Percentiles rank a stretch among this genome's conserved stretches.
Evolutionary conservation across 2,113 vertebrate genomes (phyloP).

Genomic region (Arenaria interpres): DNA sequence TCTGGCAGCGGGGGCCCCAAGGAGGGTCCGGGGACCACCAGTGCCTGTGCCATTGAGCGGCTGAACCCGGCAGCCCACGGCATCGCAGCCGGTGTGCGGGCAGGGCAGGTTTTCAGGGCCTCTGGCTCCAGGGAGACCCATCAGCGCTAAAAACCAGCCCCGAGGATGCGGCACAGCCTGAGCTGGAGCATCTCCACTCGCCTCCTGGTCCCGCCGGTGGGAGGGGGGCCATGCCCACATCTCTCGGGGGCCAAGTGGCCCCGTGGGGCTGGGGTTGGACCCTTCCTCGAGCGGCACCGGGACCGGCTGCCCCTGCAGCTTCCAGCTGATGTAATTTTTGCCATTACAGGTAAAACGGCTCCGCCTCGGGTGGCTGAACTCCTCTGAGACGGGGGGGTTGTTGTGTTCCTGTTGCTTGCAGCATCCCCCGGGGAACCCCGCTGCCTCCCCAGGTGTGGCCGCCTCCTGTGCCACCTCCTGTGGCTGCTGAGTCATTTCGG

Average conservation of each 20-base stretch:
- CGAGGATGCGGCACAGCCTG: background rate
- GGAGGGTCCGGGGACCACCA: accelerated
- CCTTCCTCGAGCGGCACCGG: accelerated
- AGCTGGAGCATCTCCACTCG: background rate
- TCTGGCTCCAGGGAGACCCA: background rate
- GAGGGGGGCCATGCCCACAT: background rate
- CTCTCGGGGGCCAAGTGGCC: accelerated
- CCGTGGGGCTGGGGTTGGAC: background rate
- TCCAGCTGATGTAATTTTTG: slow-evolving; percentile 54
- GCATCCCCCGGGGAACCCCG: background rate
- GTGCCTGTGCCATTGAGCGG: accelerated
- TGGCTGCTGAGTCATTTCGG: background rate
- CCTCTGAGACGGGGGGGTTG: background rate
- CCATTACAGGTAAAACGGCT: background rate
- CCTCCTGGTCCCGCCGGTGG: background rate
- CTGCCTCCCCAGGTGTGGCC: background rate
- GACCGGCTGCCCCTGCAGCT: background rate
- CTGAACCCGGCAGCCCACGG: background rate
- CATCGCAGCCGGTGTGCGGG: accelerated
- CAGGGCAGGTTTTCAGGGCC: no score
- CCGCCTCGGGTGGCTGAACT: background rate
- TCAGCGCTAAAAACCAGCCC: background rate
- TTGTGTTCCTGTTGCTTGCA: slow-evolving; percentile 14
- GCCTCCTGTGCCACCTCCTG: background rate
- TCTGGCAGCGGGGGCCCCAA: accelerated